phyloP scores from a whole-genome alignment of 2,888 invertebrate genomes.

The Himalopsyche anomala region DNA sequence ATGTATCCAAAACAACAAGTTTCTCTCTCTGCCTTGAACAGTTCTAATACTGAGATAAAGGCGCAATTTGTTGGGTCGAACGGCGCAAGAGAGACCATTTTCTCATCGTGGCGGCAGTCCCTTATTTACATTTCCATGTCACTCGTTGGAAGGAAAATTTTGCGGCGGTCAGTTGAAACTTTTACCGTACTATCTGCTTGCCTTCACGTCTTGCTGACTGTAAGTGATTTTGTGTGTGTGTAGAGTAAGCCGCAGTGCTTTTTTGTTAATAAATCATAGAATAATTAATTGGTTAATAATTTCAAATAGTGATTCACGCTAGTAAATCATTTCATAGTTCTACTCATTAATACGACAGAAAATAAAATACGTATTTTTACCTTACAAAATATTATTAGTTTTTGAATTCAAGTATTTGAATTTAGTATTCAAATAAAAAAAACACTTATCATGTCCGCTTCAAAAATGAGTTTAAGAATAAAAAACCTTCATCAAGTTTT shows the following conservation, averaged over 20 bases:
- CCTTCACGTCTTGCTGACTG: conserved; percentile 66
- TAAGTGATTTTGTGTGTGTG: conserved; percentile 74
- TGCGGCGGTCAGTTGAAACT: conserved; percentile 49
- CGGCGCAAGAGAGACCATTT: conserved; percentile 36
- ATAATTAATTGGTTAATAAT: too few relatives aligned
- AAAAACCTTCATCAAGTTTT: too few relatives aligned
- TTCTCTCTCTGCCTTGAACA: conserved; percentile 15
- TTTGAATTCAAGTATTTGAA: too few relatives aligned
- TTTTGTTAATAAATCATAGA: too few relatives aligned
- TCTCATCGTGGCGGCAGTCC: conserved; percentile 54
- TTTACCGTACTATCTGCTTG: conserved; percentile 31
- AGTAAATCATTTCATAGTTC: too few relatives aligned
- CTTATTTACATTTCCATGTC: conserved; percentile 64
- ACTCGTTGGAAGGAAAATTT: conserved; percentile 51
- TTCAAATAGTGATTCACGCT: too few relatives aligned
- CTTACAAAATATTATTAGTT: too few relatives aligned
- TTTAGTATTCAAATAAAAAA: too few relatives aligned
- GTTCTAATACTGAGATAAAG: conserved; percentile 25
- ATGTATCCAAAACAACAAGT: conserved; percentile 52
- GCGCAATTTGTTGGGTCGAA: conserved; percentile 36
- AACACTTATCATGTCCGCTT: too few relatives aligned
- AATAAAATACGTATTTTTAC: too few relatives aligned
- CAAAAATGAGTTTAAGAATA: too few relatives aligned
- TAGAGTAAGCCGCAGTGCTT: conserved; percentile 70
- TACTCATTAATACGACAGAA: too few relatives aligned